phyloP scores from a whole-genome alignment of 2,888 invertebrate genomes.

The Sipunculus nudus region DNA sequence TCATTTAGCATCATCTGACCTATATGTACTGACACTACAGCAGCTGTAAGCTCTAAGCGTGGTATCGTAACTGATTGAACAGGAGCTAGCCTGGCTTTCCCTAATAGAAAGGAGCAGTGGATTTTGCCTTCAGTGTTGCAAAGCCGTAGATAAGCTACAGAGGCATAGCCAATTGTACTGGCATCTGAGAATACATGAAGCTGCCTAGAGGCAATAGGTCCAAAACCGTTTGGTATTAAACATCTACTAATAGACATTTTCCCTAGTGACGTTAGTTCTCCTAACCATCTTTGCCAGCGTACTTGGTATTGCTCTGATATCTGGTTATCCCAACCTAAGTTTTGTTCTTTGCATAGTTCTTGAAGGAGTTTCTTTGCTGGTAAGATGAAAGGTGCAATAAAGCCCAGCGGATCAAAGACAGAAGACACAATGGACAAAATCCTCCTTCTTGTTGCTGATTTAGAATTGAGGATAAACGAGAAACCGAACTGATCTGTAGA shows the following conservation, averaged over 20 bases:
- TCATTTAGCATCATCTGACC: slow-evolving; percentile 4
- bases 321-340: slow-evolving; percentile 10
- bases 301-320: background rate
- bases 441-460: slow-evolving; percentile 33
- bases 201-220: background rate
- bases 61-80: slow-evolving; percentile 21
- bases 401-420: slow-evolving; percentile 38
- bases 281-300: no score
- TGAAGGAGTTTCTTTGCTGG: slow-evolving; percentile 22
- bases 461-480: slow-evolving; percentile 9
- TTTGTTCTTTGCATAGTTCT: slow-evolving; percentile 11
- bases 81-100: slow-evolving; percentile 28
- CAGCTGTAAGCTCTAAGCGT: slow-evolving; percentile 12
- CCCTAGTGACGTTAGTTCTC: no score
- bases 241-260: no score
- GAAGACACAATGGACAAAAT: slow-evolving; percentile 33
- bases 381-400: slow-evolving; percentile 31
- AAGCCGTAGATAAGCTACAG: background rate
- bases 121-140: slow-evolving; percentile 1
- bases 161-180: background rate
- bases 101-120: slow-evolving; percentile 19
- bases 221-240: no score
- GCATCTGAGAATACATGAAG: slow-evolving; percentile 6
- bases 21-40: slow-evolving; percentile 2
- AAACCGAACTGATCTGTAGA: slow-evolving; percentile 32